Evolutionary conservation across 2,113 vertebrate species (phyloP).

Genomic region (Alethe diademata): DNA sequence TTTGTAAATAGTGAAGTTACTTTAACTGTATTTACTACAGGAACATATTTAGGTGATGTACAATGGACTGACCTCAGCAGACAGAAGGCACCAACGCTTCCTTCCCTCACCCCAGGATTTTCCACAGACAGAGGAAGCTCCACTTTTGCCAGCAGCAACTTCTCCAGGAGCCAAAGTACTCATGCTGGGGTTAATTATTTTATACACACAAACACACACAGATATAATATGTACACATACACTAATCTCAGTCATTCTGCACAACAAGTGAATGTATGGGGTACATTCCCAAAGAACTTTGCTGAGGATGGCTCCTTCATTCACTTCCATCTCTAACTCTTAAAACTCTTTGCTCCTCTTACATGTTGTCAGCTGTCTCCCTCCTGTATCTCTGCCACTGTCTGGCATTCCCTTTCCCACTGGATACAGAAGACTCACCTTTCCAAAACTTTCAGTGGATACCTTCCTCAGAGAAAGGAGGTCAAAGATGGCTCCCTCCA

Average conservation of each 20-base stretch:
- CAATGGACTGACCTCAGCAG: not conserved
- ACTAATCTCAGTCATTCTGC: not conserved
- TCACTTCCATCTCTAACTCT: not conserved
- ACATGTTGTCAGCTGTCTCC: not conserved
- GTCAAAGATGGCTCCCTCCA: not conserved
- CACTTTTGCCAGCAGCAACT: not conserved
- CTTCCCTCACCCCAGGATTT: not conserved
- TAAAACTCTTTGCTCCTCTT: not conserved
- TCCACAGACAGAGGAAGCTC: not conserved
- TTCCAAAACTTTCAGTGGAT: not conserved
- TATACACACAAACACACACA: not conserved
- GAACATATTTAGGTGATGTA: not conserved
- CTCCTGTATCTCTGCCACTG: not conserved
- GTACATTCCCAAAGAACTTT: not conserved
- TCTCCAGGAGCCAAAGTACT: not conserved
- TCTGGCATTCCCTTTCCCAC: not conserved
- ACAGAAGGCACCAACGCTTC: not conserved
- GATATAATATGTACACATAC: accelerated
- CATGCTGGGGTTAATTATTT: not conserved
- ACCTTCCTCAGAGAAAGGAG: not conserved
- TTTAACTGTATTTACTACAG: not conserved
- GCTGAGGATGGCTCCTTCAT: not conserved
- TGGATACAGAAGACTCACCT: not conserved
- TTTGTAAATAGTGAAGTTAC: not conserved
- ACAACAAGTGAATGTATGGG: not conserved